phyloP scores from a whole-genome alignment of 2,113 vertebrate genomes.

The Galbula dea region DNA sequence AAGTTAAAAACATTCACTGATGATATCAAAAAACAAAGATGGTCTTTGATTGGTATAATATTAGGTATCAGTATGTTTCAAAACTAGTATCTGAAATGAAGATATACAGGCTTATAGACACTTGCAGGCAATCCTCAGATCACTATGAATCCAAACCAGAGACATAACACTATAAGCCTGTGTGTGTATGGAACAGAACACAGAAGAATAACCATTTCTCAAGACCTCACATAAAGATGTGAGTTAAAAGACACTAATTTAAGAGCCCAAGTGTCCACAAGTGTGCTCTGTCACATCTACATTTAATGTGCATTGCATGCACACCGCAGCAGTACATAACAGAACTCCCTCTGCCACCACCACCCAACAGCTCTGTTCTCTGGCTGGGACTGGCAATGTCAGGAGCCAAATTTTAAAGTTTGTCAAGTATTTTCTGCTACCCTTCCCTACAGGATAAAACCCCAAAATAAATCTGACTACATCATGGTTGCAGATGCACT shows the following conservation, averaged over 20 bases:
- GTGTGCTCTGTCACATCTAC: neutral
- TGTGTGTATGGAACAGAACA: neutral
- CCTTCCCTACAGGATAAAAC: neutral
- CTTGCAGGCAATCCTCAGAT: neutral
- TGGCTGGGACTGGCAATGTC: neutral
- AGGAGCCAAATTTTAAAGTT: neutral
- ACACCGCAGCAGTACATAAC: neutral
- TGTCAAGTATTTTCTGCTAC: neutral
- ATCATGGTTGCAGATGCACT: neutral
- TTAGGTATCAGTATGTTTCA: neutral
- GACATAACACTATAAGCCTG: conserved; percentile 5
- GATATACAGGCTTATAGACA: neutral
- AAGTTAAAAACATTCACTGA: neutral
- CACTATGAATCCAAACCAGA: neutral
- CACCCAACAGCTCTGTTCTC: neutral
- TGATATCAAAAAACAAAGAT: neutral
- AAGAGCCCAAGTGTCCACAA: neutral
- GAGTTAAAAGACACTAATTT: neutral
- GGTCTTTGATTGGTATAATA: neutral
- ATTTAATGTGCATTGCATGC: neutral
- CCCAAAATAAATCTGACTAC: neutral
- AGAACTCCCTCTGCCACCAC: neutral
- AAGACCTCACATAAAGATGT: neutral
- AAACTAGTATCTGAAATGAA: neutral
- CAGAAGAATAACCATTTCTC: neutral